These are phyloP conservation scores for Scrobipalpa costella DNA, from an alignment of 2,888 invertebrate species.

Conservation along the genomic window DNA sequence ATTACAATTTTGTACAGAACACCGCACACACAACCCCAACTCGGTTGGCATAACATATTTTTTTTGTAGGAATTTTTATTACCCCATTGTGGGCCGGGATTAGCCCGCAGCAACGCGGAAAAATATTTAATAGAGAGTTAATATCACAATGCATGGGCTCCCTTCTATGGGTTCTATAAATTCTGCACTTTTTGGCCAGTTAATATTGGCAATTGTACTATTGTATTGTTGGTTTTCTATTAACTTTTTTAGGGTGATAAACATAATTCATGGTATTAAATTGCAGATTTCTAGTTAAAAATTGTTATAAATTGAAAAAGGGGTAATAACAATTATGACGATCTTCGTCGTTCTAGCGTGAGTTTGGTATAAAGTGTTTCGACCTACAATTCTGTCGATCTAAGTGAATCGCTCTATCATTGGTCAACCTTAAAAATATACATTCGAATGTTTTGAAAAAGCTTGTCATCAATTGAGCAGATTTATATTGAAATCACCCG, in stretches of 20 bases:
- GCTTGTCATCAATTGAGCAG: too few species aligned
- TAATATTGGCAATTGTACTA: conserved; percentile 44
- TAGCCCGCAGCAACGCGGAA: conserved; percentile 67
- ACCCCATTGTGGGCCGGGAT: conserved; percentile 65
- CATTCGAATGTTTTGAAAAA: too few species aligned
- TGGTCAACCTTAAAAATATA: too few species aligned
- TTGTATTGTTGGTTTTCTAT: conserved; percentile 39
- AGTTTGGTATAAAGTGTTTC: too few species aligned
- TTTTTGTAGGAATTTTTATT: conserved; percentile 68
- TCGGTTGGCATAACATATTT: conserved; percentile 35
- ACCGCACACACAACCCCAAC: background rate
- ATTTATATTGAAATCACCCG: too few species aligned
- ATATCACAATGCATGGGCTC: conserved; percentile 55
- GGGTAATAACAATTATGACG: background rate
- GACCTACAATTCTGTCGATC: too few species aligned
- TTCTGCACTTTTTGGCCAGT: conserved; percentile 51
- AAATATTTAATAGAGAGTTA: conserved; percentile 71
- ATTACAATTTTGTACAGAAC: conserved; percentile 3
- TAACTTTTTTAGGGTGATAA: background rate
- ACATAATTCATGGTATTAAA: conserved; percentile 11
- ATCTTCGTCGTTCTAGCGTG: too few species aligned
- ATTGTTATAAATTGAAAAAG: background rate
- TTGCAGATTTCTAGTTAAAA: background rate
- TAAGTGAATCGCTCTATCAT: too few species aligned
- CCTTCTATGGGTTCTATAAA: conserved; percentile 37